Conservation (phyloP, 2,888 invertebrate genomes). For the Syritta pipiens region DNA sequence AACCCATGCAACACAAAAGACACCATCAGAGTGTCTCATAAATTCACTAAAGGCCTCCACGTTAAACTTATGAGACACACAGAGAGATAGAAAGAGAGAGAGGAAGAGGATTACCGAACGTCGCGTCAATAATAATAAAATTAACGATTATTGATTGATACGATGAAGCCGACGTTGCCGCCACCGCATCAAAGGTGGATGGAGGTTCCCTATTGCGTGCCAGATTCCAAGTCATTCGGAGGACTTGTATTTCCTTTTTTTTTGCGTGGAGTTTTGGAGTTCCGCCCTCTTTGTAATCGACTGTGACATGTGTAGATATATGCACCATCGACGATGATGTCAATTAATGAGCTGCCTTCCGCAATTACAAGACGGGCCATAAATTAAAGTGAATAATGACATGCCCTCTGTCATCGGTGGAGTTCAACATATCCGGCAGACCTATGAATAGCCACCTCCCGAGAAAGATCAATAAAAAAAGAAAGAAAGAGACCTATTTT, state of each 20-base stretch:
- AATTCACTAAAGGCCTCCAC: slow-evolving; percentile 15
- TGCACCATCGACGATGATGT: slow-evolving; percentile 13
- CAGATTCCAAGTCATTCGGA: slow-evolving; percentile 15
- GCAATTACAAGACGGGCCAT: slow-evolving; percentile 39
- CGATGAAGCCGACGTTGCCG: background rate
- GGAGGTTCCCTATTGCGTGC: slow-evolving; percentile 42
- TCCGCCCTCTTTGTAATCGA: slow-evolving; percentile 20
- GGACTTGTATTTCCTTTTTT: slow-evolving; percentile 24
- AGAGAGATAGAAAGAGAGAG: background rate
- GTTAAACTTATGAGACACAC: slow-evolving; percentile 20
- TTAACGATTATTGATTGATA: slow-evolving; percentile 62
- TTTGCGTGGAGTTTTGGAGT: slow-evolving; percentile 6
- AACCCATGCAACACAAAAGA: slow-evolving; percentile 13
- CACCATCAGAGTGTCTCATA: slow-evolving; percentile 31
- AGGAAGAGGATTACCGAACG: slow-evolving; percentile 27
- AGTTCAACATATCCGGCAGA: slow-evolving; percentile 24
- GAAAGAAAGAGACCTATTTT: slow-evolving; percentile 38
- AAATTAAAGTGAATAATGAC: slow-evolving; percentile 45
- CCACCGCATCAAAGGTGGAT: background rate
- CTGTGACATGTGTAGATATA: slow-evolving; percentile 40
- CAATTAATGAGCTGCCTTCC: slow-evolving; percentile 52
- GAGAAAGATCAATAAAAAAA: slow-evolving; percentile 15
- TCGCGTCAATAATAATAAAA: slow-evolving; percentile 45
- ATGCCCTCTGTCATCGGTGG: slow-evolving; percentile 29
- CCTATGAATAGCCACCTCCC: background rate